Evolutionary conservation across 2,888 invertebrate species (phyloP).

Genomic region (Hecatera dysodea): DNA sequence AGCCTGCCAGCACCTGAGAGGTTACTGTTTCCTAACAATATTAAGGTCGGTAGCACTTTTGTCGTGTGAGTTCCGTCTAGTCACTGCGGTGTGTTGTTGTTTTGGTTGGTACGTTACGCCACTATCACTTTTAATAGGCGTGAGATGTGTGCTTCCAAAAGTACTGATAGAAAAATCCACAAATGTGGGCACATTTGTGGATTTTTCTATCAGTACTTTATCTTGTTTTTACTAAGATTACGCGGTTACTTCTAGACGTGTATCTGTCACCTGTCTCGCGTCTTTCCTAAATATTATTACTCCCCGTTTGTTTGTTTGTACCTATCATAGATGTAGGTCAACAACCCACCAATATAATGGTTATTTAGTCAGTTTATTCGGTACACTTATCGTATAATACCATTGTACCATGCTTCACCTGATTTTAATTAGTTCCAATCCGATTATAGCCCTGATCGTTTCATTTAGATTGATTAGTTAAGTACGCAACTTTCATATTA

Average conservation of each 20-base stretch:
- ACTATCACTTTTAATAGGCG: conserved; percentile 56
- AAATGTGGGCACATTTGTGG: no score
- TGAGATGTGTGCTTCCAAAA: conserved; percentile 10
- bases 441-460: conserved; percentile 13
- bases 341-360: conserved; percentile 6
- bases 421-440: conserved; percentile 31
- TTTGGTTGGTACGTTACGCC: conserved; percentile 50
- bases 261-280: background rate
- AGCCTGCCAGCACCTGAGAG: conserved; percentile 82
- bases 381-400: background rate
- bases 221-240: background rate
- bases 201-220: background rate
- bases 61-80: conserved; percentile 72
- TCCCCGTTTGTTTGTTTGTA: background rate
- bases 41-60: conserved; percentile 79
- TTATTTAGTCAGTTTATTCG: background rate
- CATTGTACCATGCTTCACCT: background rate
- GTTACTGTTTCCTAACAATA: conserved; percentile 82
- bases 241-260: background rate
- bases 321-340: background rate
- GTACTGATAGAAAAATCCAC: no score
- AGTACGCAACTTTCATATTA: conserved; percentile 10
- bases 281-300: background rate
- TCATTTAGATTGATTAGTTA: conserved; percentile 38
- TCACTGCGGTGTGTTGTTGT: conserved; percentile 71